Base-by-base conservation (phyloP, 2,113 vertebrate species). In the Pseudopodoces humilis region DNA sequence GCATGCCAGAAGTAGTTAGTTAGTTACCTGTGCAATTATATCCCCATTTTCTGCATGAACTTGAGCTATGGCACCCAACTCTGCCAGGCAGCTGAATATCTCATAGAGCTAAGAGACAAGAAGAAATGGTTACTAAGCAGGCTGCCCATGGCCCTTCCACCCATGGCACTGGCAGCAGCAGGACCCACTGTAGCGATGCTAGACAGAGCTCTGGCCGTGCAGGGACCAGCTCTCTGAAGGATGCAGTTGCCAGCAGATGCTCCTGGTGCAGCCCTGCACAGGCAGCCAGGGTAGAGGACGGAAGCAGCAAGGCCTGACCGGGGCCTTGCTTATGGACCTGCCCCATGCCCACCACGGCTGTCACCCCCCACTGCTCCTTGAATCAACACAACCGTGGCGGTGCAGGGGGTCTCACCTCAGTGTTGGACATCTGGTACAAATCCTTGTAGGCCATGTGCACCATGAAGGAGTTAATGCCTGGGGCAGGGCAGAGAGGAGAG, bases 371-470 rank as follows among this genome's bases (percentile, higher is more conserved):
- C 12, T 6, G 22, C 30, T 71, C 27, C 30, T 17, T 5, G 2
- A 85, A 30, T 9, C 24, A 4, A 19, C 24, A 50, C 24, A 39
- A 49, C 44, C 75, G 46, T 9, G 28, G 64, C 2, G 1, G 19
- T 8, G 30, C 56, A 27, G 52, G 27, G 25, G 31, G 15, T 58
- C 76, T 98, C 98, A 99, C 99, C 99, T 99, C 99, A 4, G 98
- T 99, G 98, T 99, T 99, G 76, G 98, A 99, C 98, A 99, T 98
- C 98, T 99, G 99, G 97, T 99, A 99, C 94, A 99, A 97, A 97
- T 99, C 99, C 98, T 99, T 99, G 95, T 99, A 99, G 65, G 99
- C 99, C 99, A 99, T 99, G 97, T 99, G 99, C 96, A 99, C 99
- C 98, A 99, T 99, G 98, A 99, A 99, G 16, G 99, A 99, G 95